These are phyloP conservation scores for Cliona cf. orientalis DNA, from an alignment of 37 sponge, comb jelly and placozoan genomes.

Conservation along the genomic window DNA sequence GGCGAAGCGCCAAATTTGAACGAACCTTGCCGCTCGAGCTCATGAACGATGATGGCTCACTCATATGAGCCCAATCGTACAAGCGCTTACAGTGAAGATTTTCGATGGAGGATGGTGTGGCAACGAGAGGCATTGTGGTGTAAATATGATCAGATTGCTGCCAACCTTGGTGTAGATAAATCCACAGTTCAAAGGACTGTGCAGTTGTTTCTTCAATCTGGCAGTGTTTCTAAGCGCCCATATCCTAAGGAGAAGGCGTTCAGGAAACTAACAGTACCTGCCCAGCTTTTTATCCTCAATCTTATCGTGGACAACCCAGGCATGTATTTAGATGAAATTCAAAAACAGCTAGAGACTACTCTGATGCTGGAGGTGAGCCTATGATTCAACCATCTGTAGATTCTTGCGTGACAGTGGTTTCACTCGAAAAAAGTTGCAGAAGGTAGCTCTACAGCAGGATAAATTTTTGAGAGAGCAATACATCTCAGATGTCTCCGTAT, in stretches of 20 bases:
- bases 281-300: constrained; percentile 26
- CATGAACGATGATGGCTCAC: too few relatives aligned
- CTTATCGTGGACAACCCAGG: constrained; percentile 34
- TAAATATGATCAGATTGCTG: neutral
- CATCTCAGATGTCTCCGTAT: constrained; percentile 14
- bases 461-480: constrained; percentile 14
- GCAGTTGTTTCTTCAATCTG: constrained; percentile 13
- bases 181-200: constrained; percentile 23
- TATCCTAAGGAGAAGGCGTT: constrained; percentile 11
- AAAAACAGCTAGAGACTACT: constrained; percentile 3
- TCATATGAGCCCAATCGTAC: neutral
- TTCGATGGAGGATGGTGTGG: constrained; percentile 49
- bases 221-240: constrained; percentile 15
- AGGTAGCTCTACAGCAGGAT: constrained; percentile 17
- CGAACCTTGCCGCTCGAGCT: too few relatives aligned
- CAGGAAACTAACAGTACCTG: constrained; percentile 18
- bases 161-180: constrained; percentile 28
- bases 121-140: constrained; percentile 9
- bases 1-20: too few relatives aligned
- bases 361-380: neutral
- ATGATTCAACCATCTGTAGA: constrained; percentile 17
- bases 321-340: constrained; percentile 19
- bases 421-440: constrained; percentile 23
- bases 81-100: constrained; percentile 41
- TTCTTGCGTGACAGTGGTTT: constrained; percentile 27